A percentile compares a stretch with the other conserved stretches of the same genome.
Evolutionary conservation across 2,113 vertebrate species (phyloP).

Genomic region (Mustelus asterias): DNA sequence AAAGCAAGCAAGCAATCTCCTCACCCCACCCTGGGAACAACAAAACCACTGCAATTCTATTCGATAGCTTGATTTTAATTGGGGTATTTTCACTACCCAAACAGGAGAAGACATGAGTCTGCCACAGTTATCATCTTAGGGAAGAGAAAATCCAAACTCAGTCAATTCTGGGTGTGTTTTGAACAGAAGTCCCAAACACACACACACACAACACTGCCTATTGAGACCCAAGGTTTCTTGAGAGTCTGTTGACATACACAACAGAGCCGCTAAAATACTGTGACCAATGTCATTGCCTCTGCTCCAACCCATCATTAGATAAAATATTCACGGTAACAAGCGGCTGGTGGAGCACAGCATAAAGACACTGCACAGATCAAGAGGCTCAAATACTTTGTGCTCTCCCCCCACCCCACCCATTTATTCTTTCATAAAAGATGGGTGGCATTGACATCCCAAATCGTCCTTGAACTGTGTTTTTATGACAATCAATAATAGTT

Average conservation of each 20-base stretch:
- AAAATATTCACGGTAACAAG: neutral
- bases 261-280: neutral
- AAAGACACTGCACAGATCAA: neutral
- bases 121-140: neutral
- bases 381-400: neutral
- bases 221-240: neutral
- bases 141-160: neutral
- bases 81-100: neutral
- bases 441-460: too few relatives aligned
- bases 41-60: neutral
- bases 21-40: neutral
- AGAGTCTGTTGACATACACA: neutral
- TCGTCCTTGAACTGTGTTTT: too few relatives aligned
- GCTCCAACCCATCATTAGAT: neutral
- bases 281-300: neutral
- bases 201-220: neutral
- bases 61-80: neutral
- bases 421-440: too few relatives aligned
- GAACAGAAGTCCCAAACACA: neutral
- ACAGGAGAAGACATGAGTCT: neutral
- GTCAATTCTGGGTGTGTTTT: neutral
- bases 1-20: neutral
- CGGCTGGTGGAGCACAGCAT: neutral
- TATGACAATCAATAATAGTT: too few relatives aligned
- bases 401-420: too few relatives aligned